These are phyloP conservation scores for Drosophila willistoni DNA, from an alignment of 1,140 invertebrate genomes.

Conservation along the genomic window DNA sequence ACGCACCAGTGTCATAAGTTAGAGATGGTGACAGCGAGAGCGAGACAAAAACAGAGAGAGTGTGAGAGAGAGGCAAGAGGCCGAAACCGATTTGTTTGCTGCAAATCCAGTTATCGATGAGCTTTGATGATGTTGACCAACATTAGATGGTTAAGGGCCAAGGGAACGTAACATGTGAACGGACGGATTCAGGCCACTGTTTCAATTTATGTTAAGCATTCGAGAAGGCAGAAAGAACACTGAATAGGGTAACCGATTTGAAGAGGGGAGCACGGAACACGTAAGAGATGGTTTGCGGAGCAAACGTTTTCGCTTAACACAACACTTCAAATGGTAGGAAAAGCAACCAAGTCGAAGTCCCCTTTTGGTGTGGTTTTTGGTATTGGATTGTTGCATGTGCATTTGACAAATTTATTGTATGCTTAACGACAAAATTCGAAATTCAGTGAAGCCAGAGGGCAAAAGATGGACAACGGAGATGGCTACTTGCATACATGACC, in stretches of 20 bases:
- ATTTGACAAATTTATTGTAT: conserved; percentile 15
- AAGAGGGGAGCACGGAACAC: neutral
- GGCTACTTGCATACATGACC: too few relatives aligned
- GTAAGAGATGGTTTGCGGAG: neutral
- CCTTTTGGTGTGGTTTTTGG: neutral
- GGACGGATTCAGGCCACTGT: conserved; percentile 53
- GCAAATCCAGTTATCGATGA: conserved; percentile 78
- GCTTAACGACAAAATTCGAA: conserved; percentile 4
- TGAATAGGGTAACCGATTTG: neutral
- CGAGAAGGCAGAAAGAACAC: conserved; percentile 11
- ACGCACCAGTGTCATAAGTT: conserved; percentile 75
- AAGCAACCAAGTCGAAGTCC: neutral
- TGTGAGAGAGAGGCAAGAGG: conserved; percentile 26
- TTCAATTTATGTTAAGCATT: conserved; percentile 75
- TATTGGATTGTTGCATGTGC: conserved; percentile 6
- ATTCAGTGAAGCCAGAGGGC: neutral
- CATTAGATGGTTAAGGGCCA: conserved; percentile 20
- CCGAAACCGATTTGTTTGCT: conserved; percentile 68
- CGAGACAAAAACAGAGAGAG: conserved; percentile 21
- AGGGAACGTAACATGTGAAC: conserved; percentile 17
- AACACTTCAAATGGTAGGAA: neutral
- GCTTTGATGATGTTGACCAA: conserved; percentile 30
- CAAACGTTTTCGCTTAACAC: conserved; percentile 1
- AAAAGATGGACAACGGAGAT: neutral
- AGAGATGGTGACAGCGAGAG: conserved; percentile 16